A percentile compares a stretch with the other conserved stretches of the same genome.
These are phyloP conservation scores for Lethenteron reissneri DNA, from an alignment of 2,113 vertebrate species.

Conservation along the genomic window DNA sequence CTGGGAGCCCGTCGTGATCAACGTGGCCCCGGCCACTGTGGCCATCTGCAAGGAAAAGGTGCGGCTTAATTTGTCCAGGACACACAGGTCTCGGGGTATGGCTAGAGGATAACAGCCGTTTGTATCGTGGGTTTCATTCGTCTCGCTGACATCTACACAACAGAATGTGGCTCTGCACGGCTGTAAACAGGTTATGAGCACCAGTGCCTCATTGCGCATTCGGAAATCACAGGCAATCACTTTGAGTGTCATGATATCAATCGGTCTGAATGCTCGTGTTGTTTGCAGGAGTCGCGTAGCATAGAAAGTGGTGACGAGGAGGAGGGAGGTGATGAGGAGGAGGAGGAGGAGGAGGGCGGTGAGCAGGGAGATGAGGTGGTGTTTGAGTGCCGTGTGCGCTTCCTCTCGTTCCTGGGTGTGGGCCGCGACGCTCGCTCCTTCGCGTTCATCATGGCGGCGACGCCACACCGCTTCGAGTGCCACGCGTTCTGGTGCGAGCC, in stretches of 20 bases:
- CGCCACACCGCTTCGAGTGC: slow-evolving; percentile 82
- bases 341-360: background rate
- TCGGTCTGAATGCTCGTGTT: too few relatives aligned
- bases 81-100: too few relatives aligned
- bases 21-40: slow-evolving; percentile 75
- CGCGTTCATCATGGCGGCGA: slow-evolving; percentile 93
- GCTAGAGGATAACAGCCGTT: too few relatives aligned
- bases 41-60: slow-evolving; percentile 75
- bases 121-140: too few relatives aligned
- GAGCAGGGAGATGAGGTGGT: slow-evolving; percentile 62
- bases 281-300: too few relatives aligned
- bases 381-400: slow-evolving; percentile 84
- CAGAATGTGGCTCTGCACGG: too few relatives aligned
- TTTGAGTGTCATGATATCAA: too few relatives aligned
- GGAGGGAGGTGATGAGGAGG: background rate
- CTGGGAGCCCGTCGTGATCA: slow-evolving; percentile 72
- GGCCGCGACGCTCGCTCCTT: slow-evolving; percentile 73
- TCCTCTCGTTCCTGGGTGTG: slow-evolving; percentile 93
- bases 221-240: too few relatives aligned
- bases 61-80: background rate
- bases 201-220: too few relatives aligned
- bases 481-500: slow-evolving; percentile 94
- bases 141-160: too few relatives aligned
- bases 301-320: too few relatives aligned
- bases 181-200: too few relatives aligned